phyloP scores from a whole-genome alignment of 2,797 vertebrate genomes.

The Otolemur crassicaudatus region DNA sequence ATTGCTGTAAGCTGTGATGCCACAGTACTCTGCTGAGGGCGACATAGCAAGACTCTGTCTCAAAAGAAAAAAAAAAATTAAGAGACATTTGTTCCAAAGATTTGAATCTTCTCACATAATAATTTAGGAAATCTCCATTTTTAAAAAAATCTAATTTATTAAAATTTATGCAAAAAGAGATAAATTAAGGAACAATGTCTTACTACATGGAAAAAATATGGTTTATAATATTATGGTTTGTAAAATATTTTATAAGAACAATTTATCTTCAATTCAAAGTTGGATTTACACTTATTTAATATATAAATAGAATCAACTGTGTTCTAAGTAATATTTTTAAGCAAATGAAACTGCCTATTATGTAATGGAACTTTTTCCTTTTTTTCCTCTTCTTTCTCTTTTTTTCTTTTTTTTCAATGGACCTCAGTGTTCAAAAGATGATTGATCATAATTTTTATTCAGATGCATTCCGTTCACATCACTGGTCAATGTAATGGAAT shows the following conservation, averaged over 20 bases:
- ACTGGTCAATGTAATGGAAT: background rate
- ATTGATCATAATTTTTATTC: background rate
- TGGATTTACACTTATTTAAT: conserved; percentile 12
- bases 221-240: background rate
- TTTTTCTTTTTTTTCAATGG: background rate
- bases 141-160: background rate
- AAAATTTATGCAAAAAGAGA: conserved; percentile 18
- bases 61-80: background rate
- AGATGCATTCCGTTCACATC: conserved; percentile 6
- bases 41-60: too few species aligned
- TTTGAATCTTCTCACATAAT: conserved; percentile 8
- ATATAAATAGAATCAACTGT: background rate
- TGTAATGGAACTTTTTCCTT: background rate
- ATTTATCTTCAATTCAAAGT: conserved; percentile 35
- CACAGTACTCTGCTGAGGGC: too few species aligned
- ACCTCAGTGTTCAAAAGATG: conserved; percentile 7
- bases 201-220: background rate
- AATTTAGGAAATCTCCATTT: background rate
- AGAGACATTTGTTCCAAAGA: background rate
- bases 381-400: too few species aligned
- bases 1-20: too few species aligned
- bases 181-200: background rate
- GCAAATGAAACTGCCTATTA: background rate
- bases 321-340: conserved; percentile 32
- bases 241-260: conserved; percentile 37